Evolutionary conservation across 2,888 invertebrate genomes (phyloP).

Genomic region (Drosophila merina): DNA sequence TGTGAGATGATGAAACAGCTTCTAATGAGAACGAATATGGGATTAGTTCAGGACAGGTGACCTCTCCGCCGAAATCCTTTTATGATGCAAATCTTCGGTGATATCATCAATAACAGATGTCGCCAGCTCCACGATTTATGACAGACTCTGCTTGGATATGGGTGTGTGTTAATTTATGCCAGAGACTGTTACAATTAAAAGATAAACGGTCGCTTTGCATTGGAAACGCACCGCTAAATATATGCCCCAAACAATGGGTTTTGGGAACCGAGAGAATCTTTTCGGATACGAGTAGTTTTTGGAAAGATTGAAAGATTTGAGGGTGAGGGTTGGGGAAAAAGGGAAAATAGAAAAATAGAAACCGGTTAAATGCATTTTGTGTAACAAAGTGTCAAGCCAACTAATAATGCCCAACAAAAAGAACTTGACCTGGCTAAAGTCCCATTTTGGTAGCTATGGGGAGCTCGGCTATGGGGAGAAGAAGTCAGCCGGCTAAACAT

Average conservation of each 20-base stretch:
- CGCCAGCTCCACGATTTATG: slow-evolving; percentile 64
- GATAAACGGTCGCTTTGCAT: slow-evolving; percentile 75
- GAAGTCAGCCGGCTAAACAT: slow-evolving; percentile 69
- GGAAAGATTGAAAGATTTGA: slow-evolving; percentile 2
- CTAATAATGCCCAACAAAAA: slow-evolving; percentile 57
- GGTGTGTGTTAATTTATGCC: slow-evolving; percentile 60
- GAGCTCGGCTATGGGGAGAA: slow-evolving; percentile 18
- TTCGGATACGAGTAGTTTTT: slow-evolving; percentile 17
- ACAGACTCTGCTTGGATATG: slow-evolving; percentile 19
- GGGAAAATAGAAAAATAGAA: slow-evolving; percentile 14
- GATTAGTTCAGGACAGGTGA: slow-evolving; percentile 44
- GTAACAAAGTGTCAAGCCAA: slow-evolving; percentile 76
- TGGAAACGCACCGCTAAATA: slow-evolving; percentile 73
- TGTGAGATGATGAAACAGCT: slow-evolving; percentile 41
- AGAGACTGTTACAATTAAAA: slow-evolving; percentile 75
- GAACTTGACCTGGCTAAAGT: slow-evolving; percentile 39
- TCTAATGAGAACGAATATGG: slow-evolving; percentile 45
- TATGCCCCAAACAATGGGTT: slow-evolving; percentile 36
- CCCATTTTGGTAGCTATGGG: slow-evolving; percentile 39
- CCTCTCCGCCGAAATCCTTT: slow-evolving; percentile 48
- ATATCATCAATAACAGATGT: slow-evolving; percentile 58
- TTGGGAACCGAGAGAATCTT: slow-evolving; percentile 1
- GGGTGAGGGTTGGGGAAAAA: not conserved
- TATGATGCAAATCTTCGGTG: slow-evolving; percentile 66
- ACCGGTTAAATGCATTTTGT: slow-evolving; percentile 77